These are phyloP conservation scores for Athene noctua DNA, from an alignment of 2,113 vertebrate species.

Conservation along the genomic window DNA sequence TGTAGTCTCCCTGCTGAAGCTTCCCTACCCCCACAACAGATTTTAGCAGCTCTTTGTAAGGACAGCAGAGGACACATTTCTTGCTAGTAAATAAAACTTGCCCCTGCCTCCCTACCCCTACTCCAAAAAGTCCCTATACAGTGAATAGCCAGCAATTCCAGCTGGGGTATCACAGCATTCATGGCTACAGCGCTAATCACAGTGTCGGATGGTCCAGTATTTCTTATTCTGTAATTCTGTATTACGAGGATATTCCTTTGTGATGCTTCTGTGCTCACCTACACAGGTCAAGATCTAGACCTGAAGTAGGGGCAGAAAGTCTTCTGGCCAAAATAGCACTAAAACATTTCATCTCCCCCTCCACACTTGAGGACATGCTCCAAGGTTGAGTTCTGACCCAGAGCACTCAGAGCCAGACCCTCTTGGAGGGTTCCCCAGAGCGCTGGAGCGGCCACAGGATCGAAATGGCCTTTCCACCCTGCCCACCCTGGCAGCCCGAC, in stretches of 20 bases:
- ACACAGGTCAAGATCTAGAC: neutral
- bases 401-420: neutral
- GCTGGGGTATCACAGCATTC: neutral
- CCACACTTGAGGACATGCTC: neutral
- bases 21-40: neutral
- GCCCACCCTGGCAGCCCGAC: neutral
- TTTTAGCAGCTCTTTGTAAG: neutral
- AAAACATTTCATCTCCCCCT: neutral
- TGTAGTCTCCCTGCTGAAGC: neutral
- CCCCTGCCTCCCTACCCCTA: neutral
- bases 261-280: neutral
- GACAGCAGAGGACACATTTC: neutral
- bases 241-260: neutral
- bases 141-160: neutral
- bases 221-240: neutral
- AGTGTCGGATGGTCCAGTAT: neutral
- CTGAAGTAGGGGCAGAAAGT: neutral
- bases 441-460: neutral
- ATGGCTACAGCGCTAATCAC: neutral
- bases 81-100: neutral
- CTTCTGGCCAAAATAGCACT: neutral
- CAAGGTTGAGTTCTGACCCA: neutral
- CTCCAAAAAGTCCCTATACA: neutral
- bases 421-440: accelerated
- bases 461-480: neutral